These are phyloP conservation scores for Chlamydotis undulata DNA, from an alignment of 2,113 vertebrate genomes.

Conservation along the genomic window DNA sequence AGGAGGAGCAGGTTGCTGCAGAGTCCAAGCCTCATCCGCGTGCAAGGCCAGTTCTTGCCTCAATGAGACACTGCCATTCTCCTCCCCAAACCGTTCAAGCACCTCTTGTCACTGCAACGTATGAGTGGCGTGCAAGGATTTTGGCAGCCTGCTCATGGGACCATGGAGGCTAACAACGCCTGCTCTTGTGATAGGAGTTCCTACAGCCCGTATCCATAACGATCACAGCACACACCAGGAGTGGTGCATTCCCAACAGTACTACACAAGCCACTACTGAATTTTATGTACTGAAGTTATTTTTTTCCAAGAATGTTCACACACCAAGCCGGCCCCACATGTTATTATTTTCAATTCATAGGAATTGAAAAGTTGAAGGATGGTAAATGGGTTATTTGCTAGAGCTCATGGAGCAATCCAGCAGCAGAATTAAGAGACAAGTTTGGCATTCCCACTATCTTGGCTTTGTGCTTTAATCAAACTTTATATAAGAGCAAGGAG, in stretches of 20 bases:
- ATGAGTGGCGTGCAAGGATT: neutral
- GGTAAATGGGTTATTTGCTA: neutral
- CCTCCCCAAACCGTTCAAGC: neutral
- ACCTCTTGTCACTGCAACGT: fast-evolving
- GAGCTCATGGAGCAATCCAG: neutral
- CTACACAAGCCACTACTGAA: neutral
- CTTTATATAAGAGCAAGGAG: conserved; percentile 41
- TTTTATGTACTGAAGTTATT: neutral
- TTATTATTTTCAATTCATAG: neutral
- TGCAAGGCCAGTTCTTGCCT: neutral
- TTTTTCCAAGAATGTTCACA: neutral
- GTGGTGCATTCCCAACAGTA: neutral
- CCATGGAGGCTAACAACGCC: neutral
- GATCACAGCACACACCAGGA: neutral
- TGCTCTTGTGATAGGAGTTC: neutral
- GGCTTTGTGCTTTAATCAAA: conserved; percentile 26
- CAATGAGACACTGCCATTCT: fast-evolving
- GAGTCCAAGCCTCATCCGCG: neutral
- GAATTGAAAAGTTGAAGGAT: neutral
- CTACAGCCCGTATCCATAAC: too few species aligned
- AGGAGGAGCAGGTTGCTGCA: neutral
- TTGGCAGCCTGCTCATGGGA: neutral
- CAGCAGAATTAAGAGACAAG: neutral
- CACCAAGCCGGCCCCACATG: neutral
- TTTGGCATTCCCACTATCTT: neutral